Evolutionary conservation across 2,797 vertebrate species (phyloP).

Genomic region (Coendou prehensilis): DNA sequence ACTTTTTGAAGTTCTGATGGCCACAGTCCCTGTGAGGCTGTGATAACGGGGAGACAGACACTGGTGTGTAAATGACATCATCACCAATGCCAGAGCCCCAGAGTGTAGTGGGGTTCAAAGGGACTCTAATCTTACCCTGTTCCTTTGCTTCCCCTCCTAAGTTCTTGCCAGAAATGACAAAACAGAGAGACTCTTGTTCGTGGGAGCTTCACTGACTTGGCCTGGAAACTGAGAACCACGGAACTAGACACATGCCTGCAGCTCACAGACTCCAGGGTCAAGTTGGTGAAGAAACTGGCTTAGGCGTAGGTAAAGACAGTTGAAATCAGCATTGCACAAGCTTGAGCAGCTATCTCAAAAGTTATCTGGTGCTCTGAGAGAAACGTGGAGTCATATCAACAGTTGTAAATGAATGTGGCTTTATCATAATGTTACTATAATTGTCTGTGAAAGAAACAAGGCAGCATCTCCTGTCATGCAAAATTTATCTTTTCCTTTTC

Average conservation of each 20-base stretch:
- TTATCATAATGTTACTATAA: constrained; percentile 65
- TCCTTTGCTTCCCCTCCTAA: constrained; percentile 50
- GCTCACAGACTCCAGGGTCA: constrained; percentile 63
- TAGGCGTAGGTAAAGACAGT: constrained; percentile 64
- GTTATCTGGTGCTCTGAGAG: constrained; percentile 25
- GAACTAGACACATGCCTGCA: constrained; percentile 66
- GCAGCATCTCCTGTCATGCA: background rate
- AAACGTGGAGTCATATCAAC: constrained; percentile 46
- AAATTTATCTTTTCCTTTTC: background rate
- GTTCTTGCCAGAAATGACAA: constrained; percentile 73
- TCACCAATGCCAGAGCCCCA: constrained; percentile 39
- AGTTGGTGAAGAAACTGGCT: constrained; percentile 69
- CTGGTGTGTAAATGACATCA: constrained; percentile 81
- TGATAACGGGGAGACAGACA: constrained; percentile 79
- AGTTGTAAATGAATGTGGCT: constrained; percentile 71
- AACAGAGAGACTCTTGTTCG: constrained; percentile 79
- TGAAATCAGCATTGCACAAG: constrained; percentile 67
- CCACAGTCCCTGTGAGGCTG: constrained; percentile 63
- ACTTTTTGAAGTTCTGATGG: constrained; percentile 79
- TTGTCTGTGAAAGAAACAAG: constrained; percentile 39
- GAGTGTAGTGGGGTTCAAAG: constrained; percentile 77
- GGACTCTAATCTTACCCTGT: constrained; percentile 78
- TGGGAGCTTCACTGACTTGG: constrained; percentile 71
- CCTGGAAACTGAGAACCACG: constrained; percentile 75
- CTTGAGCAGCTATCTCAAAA: constrained; percentile 56